A percentile compares a stretch with the other conserved stretches of the same genome.
These are phyloP conservation scores for Orchesella cincta DNA, from an alignment of 1,140 invertebrate genomes.

Conservation along the genomic window DNA sequence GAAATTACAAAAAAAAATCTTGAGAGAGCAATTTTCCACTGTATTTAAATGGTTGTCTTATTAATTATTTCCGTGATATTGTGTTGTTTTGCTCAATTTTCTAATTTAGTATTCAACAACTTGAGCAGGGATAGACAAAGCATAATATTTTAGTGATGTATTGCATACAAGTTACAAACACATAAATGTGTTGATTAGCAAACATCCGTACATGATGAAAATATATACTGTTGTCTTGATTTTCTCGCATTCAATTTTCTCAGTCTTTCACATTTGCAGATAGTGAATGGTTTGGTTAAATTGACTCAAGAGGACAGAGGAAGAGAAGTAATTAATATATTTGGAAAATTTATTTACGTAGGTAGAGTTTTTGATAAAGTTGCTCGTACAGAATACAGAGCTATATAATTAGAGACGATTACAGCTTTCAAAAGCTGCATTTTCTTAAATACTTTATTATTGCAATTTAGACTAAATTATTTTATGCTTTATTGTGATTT, in stretches of 20 bases:
- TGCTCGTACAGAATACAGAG: background rate
- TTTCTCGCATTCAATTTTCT: too few relatives aligned
- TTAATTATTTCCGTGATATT: slow-evolving; percentile 4
- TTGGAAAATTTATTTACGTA: background rate
- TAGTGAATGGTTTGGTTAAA: too few relatives aligned
- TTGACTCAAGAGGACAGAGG: background rate
- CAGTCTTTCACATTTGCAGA: too few relatives aligned
- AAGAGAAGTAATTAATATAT: background rate
- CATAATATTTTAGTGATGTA: background rate
- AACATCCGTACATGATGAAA: too few relatives aligned
- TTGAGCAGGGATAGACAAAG: background rate
- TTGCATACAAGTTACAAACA: too few relatives aligned
- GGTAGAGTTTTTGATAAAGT: slow-evolving; percentile 3
- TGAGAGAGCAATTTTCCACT: slow-evolving; percentile 3
- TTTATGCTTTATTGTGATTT: background rate
- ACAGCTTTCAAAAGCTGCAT: background rate
- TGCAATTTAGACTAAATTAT: background rate
- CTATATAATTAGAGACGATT: slow-evolving; percentile 19
- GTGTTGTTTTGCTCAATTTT: background rate
- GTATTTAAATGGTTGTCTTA: background rate
- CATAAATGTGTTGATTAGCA: too few relatives aligned
- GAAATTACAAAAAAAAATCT: background rate
- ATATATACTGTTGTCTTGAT: too few relatives aligned
- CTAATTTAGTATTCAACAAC: background rate
- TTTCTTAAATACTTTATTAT: background rate